Evolutionary conservation across 2,113 vertebrate species (phyloP).

Genomic region (Amia ocellicauda): DNA sequence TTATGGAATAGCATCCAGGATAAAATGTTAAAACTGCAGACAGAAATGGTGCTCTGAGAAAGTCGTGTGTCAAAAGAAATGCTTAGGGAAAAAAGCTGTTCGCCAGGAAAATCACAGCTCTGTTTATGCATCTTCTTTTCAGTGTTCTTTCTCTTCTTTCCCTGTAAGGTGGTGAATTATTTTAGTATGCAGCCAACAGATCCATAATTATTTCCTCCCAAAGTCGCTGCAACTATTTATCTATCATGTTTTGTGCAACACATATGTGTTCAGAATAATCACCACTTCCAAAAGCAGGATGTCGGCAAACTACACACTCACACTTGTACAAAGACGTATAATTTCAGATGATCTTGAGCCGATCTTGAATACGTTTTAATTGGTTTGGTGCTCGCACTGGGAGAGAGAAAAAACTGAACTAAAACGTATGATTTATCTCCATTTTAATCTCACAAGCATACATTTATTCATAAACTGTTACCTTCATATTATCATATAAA

Average conservation of each 20-base stretch:
- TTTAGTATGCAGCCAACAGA: not conserved
- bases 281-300: not conserved
- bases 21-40: not conserved
- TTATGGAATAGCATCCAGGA: no score
- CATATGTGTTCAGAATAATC: not conserved
- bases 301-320: not conserved
- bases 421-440: conserved; percentile 20
- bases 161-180: not conserved
- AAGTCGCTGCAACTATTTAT: no score
- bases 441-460: conserved; percentile 33
- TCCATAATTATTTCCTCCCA: not conserved
- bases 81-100: no score
- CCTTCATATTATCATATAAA: conserved; percentile 35
- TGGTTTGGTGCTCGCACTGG: no score
- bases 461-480: conserved; percentile 40
- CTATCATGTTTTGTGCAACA: no score
- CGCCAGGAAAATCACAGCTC: no score
- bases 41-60: no score
- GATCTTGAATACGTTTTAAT: conserved; percentile 33
- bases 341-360: conserved; percentile 29
- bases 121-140: no score
- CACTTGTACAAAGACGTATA: conserved; percentile 14
- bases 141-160: no score
- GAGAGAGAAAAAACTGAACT: conserved; percentile 20
- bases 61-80: no score